Percentiles rank a stretch among this genome's conserved stretches.
These are phyloP conservation scores for Pelvicachromis taeniatus DNA, from an alignment of 2,113 vertebrate genomes.

Conservation along the genomic window DNA sequence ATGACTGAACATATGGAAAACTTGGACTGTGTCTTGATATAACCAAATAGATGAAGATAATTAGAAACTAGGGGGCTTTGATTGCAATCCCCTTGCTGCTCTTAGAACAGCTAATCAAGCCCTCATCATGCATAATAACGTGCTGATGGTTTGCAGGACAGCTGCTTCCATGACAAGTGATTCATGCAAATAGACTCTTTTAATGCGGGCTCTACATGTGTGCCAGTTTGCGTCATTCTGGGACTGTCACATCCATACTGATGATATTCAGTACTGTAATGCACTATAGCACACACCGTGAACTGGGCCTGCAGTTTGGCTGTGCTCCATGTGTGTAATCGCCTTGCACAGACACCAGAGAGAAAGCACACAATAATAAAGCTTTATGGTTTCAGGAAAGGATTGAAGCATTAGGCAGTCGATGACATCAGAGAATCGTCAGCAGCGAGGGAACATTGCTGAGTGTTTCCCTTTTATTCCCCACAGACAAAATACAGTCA, in stretches of 20 bases:
- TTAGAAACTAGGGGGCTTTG: background rate
- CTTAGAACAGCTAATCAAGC: constrained; percentile 1
- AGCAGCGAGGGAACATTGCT: background rate
- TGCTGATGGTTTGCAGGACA: background rate
- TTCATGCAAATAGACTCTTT: constrained; percentile 39
- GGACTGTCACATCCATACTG: constrained; percentile 22
- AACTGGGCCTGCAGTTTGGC: background rate
- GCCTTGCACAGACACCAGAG: background rate
- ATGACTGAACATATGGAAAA: background rate
- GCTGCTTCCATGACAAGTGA: constrained; percentile 7
- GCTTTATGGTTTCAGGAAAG: background rate
- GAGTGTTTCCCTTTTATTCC: background rate
- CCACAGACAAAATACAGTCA: background rate
- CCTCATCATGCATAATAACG: constrained; percentile 6
- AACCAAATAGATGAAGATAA: background rate
- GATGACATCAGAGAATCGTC: background rate
- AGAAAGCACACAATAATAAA: background rate
- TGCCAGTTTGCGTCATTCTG: constrained; percentile 1
- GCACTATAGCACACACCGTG: background rate
- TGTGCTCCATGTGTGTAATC: background rate
- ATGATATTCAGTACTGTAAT: background rate
- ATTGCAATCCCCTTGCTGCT: background rate
- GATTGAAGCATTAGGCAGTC: background rate
- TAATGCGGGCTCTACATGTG: background rate
- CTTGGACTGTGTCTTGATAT: background rate